Percentiles rank a stretch among this genome's conserved stretches.
phyloP scores from a whole-genome alignment of 2,797 vertebrate genomes.

The Sebastes steindachneri region DNA sequence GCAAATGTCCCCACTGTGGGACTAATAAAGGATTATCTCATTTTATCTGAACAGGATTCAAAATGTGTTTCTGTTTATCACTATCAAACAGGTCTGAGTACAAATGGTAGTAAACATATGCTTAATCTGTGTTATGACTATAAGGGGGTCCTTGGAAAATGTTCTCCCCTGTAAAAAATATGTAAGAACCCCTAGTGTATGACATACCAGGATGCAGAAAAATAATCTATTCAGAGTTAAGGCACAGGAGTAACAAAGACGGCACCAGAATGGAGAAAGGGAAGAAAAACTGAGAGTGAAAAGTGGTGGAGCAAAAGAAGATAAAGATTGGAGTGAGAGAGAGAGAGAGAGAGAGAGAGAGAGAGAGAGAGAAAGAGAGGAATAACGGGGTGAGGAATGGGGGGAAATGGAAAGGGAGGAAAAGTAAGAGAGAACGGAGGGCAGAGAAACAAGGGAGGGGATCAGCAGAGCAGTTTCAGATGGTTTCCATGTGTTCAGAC shows the following conservation, averaged over 20 bases:
- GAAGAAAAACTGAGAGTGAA: neutral
- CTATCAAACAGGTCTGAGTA: no score
- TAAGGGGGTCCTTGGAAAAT: no score
- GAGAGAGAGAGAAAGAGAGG: neutral
- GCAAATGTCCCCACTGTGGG: no score
- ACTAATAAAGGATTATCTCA: no score
- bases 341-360: neutral
- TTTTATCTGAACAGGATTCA: no score
- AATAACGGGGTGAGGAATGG: constrained; percentile 13
- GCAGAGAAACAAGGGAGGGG: constrained; percentile 69
- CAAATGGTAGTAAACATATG: no score
- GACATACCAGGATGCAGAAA: neutral
- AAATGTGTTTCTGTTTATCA: no score
- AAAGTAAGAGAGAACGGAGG: constrained; percentile 49
- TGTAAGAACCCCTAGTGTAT: no score
- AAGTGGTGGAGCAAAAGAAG: constrained; percentile 1
- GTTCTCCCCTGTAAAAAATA: no score
- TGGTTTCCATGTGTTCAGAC: constrained; percentile 83
- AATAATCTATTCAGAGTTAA: neutral
- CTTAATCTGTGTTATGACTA: no score
- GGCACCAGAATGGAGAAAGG: neutral
- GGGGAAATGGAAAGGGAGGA: constrained; percentile 50
- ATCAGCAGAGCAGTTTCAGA: constrained; percentile 71
- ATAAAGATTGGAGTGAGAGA: constrained; percentile 3
- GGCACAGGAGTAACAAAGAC: neutral